phyloP scores from a whole-genome alignment of 2,888 invertebrate species.

The Lepas anatifera region DNA sequence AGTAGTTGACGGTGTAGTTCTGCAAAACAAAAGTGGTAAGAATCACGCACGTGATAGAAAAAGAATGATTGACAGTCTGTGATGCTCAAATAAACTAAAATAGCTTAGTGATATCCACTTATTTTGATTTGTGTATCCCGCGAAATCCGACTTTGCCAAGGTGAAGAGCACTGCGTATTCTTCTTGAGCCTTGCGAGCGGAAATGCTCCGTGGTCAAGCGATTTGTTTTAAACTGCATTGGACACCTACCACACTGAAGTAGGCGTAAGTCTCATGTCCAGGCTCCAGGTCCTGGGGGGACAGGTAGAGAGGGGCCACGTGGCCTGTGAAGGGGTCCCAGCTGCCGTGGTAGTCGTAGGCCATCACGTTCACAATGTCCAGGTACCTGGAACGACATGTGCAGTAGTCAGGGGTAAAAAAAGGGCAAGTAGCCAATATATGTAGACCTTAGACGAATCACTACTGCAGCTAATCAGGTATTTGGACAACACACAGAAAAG shows the following conservation, averaged over 20 bases:
- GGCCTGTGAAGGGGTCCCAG: not conserved
- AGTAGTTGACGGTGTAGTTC: constrained; percentile 39
- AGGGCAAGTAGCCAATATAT: constrained; percentile 45
- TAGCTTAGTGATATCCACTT: no score
- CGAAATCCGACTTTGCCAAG: not conserved
- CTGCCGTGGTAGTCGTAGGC: not conserved
- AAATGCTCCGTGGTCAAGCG: no score
- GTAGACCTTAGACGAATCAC: constrained; percentile 38
- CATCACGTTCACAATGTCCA: constrained; percentile 50
- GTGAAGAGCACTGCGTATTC: constrained; percentile 43
- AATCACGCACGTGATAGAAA: no score
- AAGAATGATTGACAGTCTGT: no score
- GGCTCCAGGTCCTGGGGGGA: not conserved
- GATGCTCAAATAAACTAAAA: no score
- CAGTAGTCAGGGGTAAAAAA: constrained; percentile 38
- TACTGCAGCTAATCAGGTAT: constrained; percentile 47
- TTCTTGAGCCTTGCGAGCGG: constrained; percentile 57
- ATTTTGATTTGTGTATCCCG: not conserved
- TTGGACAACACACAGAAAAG: constrained; percentile 39
- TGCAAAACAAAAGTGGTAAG: not conserved
- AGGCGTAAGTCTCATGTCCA: not conserved
- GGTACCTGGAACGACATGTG: constrained; percentile 27
- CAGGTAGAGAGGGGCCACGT: not conserved
- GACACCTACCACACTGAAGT: not conserved
- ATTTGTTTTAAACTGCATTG: no score